Base-by-base conservation (phyloP, 2,888 invertebrate genomes). In the Tipula lateralis region DNA sequence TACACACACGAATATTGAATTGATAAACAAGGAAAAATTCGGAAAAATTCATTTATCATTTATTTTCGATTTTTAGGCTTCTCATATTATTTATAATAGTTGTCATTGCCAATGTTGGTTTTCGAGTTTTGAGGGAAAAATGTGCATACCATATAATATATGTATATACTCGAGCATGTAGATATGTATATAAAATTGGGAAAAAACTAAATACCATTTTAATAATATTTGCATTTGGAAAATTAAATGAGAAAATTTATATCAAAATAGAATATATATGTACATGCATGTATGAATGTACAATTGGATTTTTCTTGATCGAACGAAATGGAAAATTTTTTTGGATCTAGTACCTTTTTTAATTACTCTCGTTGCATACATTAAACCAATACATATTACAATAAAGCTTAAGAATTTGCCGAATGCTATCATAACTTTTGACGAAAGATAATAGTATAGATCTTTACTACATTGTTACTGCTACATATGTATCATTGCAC, bases 151-250 rank as follows among this genome's bases (percentile, higher is more conserved):
- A 66, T 19, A 66, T 66, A 66, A 66, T 24, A 24, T 24, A 66
- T n/a, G n/a, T n/a, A n/a, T n/a, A n/a, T n/a, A n/a, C n/a, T n/a
- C n/a, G n/a, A n/a, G n/a, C n/a, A n/a, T n/a, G n/a, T n/a, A n/a
- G n/a, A n/a, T n/a, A n/a, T 13, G 13, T 32, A 32, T 32, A 32
- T 39, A 66, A 66, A 66, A 24, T 66, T 44, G 24, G 66, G 12
- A 24, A 36, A 66, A 66, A 66, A 66, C 66, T 66, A 66, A 66
- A 66, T 66, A 66, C 66, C 66, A 66, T 66, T 66, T 66, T 66
- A 66, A 66, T 66, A 66, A 66, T 66, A 66, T 66, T 66, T 66
- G 66, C 66, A 66, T 66, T 66, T 66, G 66, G 66, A 66, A 66
- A 66, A 66, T 66, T 66, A 66, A 66, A 66, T 66, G 66, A 66